Evolutionary conservation across 2,113 vertebrate species (phyloP).

Genomic region (Vulpes vulpes): DNA sequence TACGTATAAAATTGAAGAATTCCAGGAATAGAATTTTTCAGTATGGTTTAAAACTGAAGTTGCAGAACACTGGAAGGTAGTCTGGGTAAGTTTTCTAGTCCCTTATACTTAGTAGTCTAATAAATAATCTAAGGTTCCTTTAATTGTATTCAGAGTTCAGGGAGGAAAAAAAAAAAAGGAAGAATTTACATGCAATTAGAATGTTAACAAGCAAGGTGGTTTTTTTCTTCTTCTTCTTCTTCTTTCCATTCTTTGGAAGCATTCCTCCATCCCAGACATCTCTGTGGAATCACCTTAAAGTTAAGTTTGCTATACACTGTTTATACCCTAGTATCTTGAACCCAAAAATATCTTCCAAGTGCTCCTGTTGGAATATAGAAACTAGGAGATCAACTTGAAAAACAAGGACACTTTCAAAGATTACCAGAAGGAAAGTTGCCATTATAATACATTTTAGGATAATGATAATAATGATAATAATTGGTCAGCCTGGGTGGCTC

Average conservation of each 20-base stretch:
- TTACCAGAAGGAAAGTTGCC: background rate
- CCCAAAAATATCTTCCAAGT: background rate
- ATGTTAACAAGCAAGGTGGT: background rate
- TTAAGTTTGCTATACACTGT: background rate
- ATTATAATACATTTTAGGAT: background rate
- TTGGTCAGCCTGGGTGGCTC: too few species aligned
- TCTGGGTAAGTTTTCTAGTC: background rate
- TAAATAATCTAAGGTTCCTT: background rate
- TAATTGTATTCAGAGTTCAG: background rate
- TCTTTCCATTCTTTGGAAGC: background rate
- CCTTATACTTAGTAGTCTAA: slow-evolving; percentile 32
- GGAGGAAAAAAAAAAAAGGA: background rate
- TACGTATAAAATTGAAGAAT: background rate
- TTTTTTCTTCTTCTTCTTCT: background rate
- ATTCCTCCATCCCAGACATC: background rate
- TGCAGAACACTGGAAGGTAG: background rate
- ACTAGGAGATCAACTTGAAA: background rate
- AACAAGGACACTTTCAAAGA: slow-evolving; percentile 26
- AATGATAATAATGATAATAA: background rate
- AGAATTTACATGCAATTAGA: background rate
- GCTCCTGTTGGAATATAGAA: background rate
- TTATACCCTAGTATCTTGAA: background rate
- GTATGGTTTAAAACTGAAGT: background rate
- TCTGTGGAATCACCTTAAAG: background rate
- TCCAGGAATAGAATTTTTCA: background rate